A percentile compares a stretch with the other conserved stretches of the same genome.
These are phyloP conservation scores for Bombyx mandarina DNA, from an alignment of 1,140 invertebrate genomes.

Conservation along the genomic window DNA sequence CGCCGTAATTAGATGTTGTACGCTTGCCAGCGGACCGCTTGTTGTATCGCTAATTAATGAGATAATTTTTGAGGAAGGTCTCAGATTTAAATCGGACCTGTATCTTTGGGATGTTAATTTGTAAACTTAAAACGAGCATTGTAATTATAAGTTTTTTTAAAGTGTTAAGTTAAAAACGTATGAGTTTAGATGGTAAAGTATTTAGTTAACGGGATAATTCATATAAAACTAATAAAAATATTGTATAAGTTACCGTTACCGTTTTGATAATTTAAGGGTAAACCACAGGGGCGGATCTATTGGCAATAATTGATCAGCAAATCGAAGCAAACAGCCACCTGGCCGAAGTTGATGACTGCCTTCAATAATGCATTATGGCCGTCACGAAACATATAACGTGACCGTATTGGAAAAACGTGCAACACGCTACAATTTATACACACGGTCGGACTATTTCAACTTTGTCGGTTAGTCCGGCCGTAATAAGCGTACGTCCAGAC, in stretches of 20 bases:
- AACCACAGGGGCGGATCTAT: conserved; percentile 7
- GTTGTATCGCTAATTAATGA: no score
- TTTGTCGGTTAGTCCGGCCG: conserved; percentile 16
- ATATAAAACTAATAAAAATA: no score
- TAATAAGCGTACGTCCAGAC: conserved; percentile 25
- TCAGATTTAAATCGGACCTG: no score
- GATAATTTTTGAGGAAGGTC: no score
- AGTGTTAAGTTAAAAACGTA: no score
- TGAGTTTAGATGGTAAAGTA: no score
- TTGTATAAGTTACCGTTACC: not conserved
- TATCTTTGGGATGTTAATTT: no score
- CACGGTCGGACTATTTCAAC: conserved; percentile 7
- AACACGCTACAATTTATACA: conserved; percentile 2
- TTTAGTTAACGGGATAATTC: no score
- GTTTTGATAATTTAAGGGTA: conserved; percentile 5
- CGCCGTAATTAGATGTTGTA: conserved; percentile 2
- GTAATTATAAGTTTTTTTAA: no score
- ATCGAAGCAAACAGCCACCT: conserved; percentile 33
- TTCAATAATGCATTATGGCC: conserved; percentile 32
- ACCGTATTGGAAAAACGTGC: conserved; percentile 5
- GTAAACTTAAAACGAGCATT: no score
- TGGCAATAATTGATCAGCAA: conserved; percentile 38
- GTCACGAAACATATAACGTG: conserved; percentile 28
- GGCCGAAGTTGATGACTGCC: conserved; percentile 19
- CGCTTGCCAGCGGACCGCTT: not conserved